A percentile compares a stretch with the other conserved stretches of the same genome.
Conservation (phyloP, 2,113 vertebrate genomes). For the Pelvicachromis taeniatus region DNA sequence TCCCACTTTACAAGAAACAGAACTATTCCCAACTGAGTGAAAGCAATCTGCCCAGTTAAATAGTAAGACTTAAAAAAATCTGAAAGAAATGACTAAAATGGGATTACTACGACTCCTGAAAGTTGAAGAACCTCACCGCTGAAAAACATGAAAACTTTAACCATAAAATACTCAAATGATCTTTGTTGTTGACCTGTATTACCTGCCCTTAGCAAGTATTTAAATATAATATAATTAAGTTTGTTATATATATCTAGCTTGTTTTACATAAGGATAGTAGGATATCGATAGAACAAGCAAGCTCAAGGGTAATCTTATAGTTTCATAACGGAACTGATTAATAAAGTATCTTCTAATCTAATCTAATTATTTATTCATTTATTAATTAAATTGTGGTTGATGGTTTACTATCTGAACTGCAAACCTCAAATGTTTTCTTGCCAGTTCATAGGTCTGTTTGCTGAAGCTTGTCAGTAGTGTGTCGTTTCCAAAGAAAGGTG, state of each 20-base stretch:
- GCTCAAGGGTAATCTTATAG: neutral
- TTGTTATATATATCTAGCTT: neutral
- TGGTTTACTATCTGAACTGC: neutral
- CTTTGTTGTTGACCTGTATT: neutral
- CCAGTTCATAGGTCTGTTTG: constrained; percentile 6
- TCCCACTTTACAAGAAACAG: neutral
- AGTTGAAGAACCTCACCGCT: neutral
- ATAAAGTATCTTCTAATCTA: no score
- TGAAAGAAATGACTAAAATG: neutral
- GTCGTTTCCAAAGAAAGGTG: constrained; percentile 32
- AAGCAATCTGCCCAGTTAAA: neutral
- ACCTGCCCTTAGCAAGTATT: neutral
- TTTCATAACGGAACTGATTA: neutral
- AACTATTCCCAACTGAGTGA: neutral
- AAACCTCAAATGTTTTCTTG: constrained; percentile 6
- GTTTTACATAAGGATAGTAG: neutral
- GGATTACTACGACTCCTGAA: neutral
- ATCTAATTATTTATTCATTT: neutral
- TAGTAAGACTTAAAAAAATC: neutral
- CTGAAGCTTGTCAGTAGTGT: constrained; percentile 1
- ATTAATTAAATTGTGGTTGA: neutral
- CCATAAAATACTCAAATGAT: neutral
- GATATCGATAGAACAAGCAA: neutral
- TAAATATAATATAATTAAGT: neutral
- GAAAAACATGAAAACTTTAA: neutral